Percentiles rank a stretch among this genome's conserved stretches.
phyloP scores from a whole-genome alignment of 2,797 vertebrate species.

The Hephaestus fuliginosus region DNA sequence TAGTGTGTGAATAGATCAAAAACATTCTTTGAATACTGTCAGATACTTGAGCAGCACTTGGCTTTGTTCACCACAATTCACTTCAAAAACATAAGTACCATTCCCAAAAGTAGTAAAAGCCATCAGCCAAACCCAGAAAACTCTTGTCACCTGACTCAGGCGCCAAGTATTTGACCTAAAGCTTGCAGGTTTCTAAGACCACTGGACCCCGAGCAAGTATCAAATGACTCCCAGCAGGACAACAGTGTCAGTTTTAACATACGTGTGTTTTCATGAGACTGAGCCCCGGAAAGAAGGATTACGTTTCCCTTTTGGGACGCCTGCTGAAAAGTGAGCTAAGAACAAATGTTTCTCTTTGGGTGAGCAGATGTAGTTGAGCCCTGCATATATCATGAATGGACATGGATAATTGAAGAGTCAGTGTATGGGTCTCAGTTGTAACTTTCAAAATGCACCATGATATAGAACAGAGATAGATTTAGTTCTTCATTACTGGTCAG shows the following conservation, averaged over 20 bases:
- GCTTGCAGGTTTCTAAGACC: slow-evolving; percentile 15
- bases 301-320: slow-evolving; percentile 7
- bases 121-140: slow-evolving; percentile 16
- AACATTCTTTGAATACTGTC: slow-evolving; percentile 47
- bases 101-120: slow-evolving; percentile 59
- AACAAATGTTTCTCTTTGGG: slow-evolving; percentile 13
- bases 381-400: background rate
- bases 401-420: background rate
- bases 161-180: slow-evolving; percentile 39
- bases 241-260: slow-evolving; percentile 5
- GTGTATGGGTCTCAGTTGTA: background rate
- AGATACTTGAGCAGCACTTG: slow-evolving; percentile 42
- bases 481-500: background rate
- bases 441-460: background rate
- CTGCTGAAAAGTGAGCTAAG: slow-evolving; percentile 32
- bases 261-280: slow-evolving; percentile 30
- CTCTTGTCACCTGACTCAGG: slow-evolving; percentile 32
- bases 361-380: slow-evolving; percentile 11
- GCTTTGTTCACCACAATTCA: slow-evolving; percentile 25
- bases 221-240: slow-evolving; percentile 41
- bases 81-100: slow-evolving; percentile 40
- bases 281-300: slow-evolving; percentile 14
- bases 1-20: slow-evolving; percentile 36
- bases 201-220: slow-evolving; percentile 23
- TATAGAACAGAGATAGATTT: background rate